Base-by-base conservation (phyloP, 1,140 invertebrate genomes). In the Aphidius ervi region DNA sequence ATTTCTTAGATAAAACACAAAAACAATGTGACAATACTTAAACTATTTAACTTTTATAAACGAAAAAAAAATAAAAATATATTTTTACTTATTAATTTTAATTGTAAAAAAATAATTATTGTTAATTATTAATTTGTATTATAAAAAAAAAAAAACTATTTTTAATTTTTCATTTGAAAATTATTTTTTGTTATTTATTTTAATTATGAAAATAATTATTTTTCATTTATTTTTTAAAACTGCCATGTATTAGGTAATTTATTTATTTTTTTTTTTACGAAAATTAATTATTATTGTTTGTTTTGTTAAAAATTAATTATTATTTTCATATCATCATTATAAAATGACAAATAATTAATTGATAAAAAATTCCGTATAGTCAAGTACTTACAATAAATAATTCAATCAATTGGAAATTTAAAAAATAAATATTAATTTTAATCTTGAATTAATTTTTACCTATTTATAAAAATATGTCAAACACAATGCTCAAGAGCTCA, bases 401-500 rank as follows among this genome's bases (percentile, higher is more conserved):
- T 39, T n/a, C n/a, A 39, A 23, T 37, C n/a, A 31, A 49, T 31
- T 52, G 39, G 4, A 23, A 37, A 31, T 52, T 52, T 39, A 39
- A 52, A 52, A 39, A 10, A 37, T 5, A 10, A 39, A 39, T 2
- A 52, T 52, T 39, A 52, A 52, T 52, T 52, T 39, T 31, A 45
- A 50, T n/a, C 9, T 20, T 58, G 9, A 48, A 49, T 59, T 52
- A 16, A 42, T 60, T 46, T 54, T 46, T 54, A 52, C 49, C 23
- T 9, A 52, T 52, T 39, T 52, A 49, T 52, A 10, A 37, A 37
- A 16, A 16, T 16, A 16, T 23, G 23, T 61, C 59, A n/a, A 47
- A 48, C 20, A 45, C 41, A 56, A 71, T 71, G 70, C 68, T 71
- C 69, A 72, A 70, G 55, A 64, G 68, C 67, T 70, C 65, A 59